Evolutionary conservation across 2,113 vertebrate species (phyloP), one percentile per base, ranked within the genome.

Genomic region (Heterochromis multidens): DNA sequence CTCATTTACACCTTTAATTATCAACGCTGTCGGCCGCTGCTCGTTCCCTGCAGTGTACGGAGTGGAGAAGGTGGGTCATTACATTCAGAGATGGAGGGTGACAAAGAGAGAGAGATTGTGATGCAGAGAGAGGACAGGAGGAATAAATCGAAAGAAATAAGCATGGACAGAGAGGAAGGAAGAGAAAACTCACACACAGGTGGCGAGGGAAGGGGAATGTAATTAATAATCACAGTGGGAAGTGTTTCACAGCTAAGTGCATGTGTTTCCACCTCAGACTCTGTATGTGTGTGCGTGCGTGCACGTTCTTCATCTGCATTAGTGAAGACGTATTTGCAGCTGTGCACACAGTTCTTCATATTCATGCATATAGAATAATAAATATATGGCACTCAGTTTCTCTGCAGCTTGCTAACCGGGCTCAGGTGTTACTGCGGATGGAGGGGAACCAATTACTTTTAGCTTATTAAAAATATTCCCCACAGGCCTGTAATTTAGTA

Each of bases 141-240:
- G 16, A 59, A 59, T 19, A 81, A 80, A 59, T 49, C 31, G 25
- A 40, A 43, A 2, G 25, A 4, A n/a, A 59, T 25, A 37, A 78
- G 19, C n/a, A 58, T n/a, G 17, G 57, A 29, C 6, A 1, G 25
- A 61, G 2, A 21, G 19, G 23, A 16, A 19, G 49, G 16, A 37
- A n/a, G 79, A 56, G 19, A 9, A 67, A 27, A 81, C 63, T 65
- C 84, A 67, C 37, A 79, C 76, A 82, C 86, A 90, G 86, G 90
- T 89, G 93, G 91, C 76, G 74, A 37, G 67, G 60, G 85, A 89
- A 82, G 63, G 79, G 77, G 84, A 88, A 85, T 92, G 92, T 91
- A 93, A 95, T 95, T 94, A 95, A 92, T 94, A 93, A 91, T 89
- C 93, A 90, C 86, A 85, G 92, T 79, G 54, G 91, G 95, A 88